Evolutionary conservation across 2,797 vertebrate genomes (phyloP).

Genomic region (Ceyx erithaca): DNA sequence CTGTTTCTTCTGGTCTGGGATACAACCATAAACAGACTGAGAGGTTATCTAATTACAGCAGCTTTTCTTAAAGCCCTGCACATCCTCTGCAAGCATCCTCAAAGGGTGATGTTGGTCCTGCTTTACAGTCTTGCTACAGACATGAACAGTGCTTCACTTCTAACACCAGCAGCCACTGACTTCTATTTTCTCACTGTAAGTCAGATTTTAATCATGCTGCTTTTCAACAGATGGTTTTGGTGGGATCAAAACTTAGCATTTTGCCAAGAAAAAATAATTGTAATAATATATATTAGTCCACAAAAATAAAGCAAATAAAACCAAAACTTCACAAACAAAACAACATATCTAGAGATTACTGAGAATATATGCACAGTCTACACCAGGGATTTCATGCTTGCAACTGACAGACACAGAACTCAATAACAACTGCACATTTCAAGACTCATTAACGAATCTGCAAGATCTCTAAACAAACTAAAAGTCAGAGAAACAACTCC

Average conservation of each 20-base stretch:
- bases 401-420: neutral
- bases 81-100: neutral
- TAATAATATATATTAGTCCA: neutral
- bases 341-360: neutral
- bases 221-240: neutral
- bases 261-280: neutral
- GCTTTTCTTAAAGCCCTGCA: conserved; percentile 7
- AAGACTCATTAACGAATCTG: neutral
- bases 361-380: neutral
- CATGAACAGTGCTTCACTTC: neutral
- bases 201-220: neutral
- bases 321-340: neutral
- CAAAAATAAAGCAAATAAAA: neutral
- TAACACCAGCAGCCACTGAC: neutral
- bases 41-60: neutral
- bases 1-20: neutral
- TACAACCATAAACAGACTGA: neutral
- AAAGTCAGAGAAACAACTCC: neutral
- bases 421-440: neutral
- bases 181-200: neutral
- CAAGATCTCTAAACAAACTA: neutral
- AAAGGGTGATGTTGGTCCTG: neutral
- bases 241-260: neutral
- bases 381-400: neutral
- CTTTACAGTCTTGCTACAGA: neutral